Evolutionary conservation across 2,797 vertebrate genomes (phyloP).

Genomic region (Myripristis jacobus): DNA sequence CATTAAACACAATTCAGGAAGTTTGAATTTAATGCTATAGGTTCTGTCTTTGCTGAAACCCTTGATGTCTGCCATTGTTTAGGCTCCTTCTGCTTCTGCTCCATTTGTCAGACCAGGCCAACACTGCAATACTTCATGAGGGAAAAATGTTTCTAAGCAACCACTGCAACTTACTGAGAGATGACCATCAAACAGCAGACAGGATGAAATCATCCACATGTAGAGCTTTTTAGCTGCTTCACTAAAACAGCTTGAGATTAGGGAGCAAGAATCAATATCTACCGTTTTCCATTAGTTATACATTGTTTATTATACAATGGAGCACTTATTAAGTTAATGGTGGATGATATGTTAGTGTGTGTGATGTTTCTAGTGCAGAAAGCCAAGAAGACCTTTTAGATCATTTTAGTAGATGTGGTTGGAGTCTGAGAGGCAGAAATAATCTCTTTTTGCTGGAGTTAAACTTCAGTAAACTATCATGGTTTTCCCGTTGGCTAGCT

Average conservation of each 20-base stretch:
- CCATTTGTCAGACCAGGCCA: no score
- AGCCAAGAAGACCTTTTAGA: constrained; percentile 32
- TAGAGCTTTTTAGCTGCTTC: constrained; percentile 39
- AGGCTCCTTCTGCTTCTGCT: background rate
- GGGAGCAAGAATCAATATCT: constrained; percentile 57
- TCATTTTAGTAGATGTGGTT: constrained; percentile 15
- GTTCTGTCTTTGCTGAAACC: no score
- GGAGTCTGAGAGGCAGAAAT: constrained; percentile 4
- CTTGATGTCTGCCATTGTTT: no score
- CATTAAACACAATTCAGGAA: no score
- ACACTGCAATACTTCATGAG: constrained; percentile 34
- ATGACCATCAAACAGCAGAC: constrained; percentile 40
- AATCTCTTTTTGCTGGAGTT: constrained; percentile 19
- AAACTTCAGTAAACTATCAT: constrained; percentile 1
- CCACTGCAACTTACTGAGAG: constrained; percentile 45
- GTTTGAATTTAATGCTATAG: no score
- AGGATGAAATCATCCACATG: constrained; percentile 37
- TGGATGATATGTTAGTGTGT: constrained; percentile 41
- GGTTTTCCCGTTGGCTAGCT: background rate
- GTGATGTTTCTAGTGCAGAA: constrained; percentile 20
- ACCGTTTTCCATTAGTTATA: constrained; percentile 31
- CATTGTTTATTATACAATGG: constrained; percentile 43
- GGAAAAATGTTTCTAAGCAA: constrained; percentile 52
- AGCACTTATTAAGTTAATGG: constrained; percentile 41
- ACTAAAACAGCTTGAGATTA: constrained; percentile 49